These are phyloP conservation scores for Epinotia demarniana DNA, from an alignment of 2,888 invertebrate genomes.

Conservation along the genomic window DNA sequence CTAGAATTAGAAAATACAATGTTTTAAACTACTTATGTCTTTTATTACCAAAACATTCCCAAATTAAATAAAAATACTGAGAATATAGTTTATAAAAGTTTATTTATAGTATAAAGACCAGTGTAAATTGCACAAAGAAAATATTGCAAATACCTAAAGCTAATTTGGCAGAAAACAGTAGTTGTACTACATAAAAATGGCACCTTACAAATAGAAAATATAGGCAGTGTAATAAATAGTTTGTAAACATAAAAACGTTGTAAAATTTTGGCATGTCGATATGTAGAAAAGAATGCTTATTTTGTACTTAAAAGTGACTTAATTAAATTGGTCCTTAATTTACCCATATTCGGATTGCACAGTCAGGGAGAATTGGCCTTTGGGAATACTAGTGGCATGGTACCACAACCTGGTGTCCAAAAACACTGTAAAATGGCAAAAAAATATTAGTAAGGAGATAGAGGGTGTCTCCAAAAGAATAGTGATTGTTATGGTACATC, in stretches of 20 bases:
- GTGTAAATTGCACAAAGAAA: slow-evolving; percentile 50
- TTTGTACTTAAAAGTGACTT: slow-evolving; percentile 62
- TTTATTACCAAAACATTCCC: slow-evolving; percentile 49
- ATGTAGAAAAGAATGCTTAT: slow-evolving; percentile 69
- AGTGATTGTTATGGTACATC: too few relatives aligned
- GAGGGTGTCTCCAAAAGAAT: too few relatives aligned
- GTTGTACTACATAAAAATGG: slow-evolving; percentile 76
- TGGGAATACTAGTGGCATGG: slow-evolving; percentile 92
- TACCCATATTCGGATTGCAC: slow-evolving; percentile 96
- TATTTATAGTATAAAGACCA: slow-evolving; percentile 56
- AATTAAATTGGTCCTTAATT: slow-evolving; percentile 49
- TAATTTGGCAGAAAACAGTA: slow-evolving; percentile 58
- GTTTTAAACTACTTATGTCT: slow-evolving; percentile 69
- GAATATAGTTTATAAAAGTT: slow-evolving; percentile 54
- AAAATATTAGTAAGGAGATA: not conserved
- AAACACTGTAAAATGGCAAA: slow-evolving; percentile 85
- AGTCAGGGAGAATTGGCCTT: slow-evolving; percentile 93
- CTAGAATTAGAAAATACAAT: slow-evolving; percentile 80
- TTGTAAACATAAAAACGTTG: slow-evolving; percentile 57
- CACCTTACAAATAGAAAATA: slow-evolving; percentile 62
- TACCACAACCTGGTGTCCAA: slow-evolving; percentile 97
- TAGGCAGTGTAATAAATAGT: slow-evolving; percentile 59
- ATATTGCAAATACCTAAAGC: slow-evolving; percentile 60
- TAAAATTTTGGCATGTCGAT: slow-evolving; percentile 77
- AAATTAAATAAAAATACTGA: slow-evolving; percentile 1